Conservation (phyloP, 2,888 invertebrate genomes). For the Uloborus plumipes region DNA sequence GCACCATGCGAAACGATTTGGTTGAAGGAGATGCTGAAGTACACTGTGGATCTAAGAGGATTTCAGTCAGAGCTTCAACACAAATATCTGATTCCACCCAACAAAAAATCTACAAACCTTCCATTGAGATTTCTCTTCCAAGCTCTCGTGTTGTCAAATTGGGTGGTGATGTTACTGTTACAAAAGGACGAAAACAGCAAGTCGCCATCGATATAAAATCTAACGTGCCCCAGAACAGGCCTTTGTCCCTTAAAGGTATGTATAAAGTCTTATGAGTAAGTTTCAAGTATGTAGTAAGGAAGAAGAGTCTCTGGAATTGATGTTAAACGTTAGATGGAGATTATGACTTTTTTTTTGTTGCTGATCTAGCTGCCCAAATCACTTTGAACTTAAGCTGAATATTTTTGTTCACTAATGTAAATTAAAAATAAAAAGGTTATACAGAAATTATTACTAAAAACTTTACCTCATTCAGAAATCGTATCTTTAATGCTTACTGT, state of each 20-base stretch:
- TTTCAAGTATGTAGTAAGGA: too few relatives aligned
- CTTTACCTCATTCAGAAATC: too few relatives aligned
- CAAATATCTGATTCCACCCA: slow-evolving; percentile 10
- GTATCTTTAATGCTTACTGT: too few relatives aligned
- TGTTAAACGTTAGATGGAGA: too few relatives aligned
- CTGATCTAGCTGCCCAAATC: too few relatives aligned
- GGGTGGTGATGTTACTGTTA: slow-evolving; percentile 30
- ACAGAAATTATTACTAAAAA: too few relatives aligned
- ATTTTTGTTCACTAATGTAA: too few relatives aligned
- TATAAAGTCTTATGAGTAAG: not conserved
- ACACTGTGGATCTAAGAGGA: not conserved
- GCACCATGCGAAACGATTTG: slow-evolving; percentile 10
- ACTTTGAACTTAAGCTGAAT: too few relatives aligned
- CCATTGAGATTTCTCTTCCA: slow-evolving; percentile 5
- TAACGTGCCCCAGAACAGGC: slow-evolving; percentile 39
- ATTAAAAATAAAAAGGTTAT: too few relatives aligned
- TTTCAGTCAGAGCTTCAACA: slow-evolving; percentile 12
- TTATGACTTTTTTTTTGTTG: too few relatives aligned
- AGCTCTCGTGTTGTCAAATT: slow-evolving; percentile 32
- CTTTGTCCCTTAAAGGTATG: slow-evolving; percentile 45
- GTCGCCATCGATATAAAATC: slow-evolving; percentile 44
- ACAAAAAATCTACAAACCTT: slow-evolving; percentile 34
- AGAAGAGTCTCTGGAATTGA: too few relatives aligned
- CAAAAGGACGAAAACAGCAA: slow-evolving; percentile 52
- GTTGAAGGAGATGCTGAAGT: slow-evolving; percentile 31